phyloP scores from a whole-genome alignment of 2,113 vertebrate species.

The Psilopogon haemacephalus region DNA sequence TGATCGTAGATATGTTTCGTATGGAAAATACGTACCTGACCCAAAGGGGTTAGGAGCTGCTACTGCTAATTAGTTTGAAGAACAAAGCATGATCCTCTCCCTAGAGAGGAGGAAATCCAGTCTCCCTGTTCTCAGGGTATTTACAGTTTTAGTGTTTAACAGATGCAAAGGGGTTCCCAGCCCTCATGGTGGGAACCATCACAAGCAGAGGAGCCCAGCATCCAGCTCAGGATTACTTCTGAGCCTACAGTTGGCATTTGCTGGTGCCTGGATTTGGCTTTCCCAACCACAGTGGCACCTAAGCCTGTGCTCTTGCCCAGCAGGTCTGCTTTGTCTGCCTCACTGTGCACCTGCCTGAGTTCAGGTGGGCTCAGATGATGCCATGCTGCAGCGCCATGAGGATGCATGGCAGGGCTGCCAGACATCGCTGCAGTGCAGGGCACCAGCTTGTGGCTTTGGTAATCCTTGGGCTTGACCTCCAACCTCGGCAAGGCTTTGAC shows the following conservation, averaged over 20 bases:
- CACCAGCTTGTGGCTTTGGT: constrained; percentile 26
- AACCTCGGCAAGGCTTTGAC: constrained; percentile 48
- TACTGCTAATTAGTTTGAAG: constrained; percentile 54
- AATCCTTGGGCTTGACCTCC: constrained; percentile 25
- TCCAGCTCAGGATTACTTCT: background rate
- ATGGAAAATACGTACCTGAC: constrained; percentile 50
- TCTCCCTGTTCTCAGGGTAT: constrained; percentile 63
- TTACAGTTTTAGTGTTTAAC: constrained; percentile 49
- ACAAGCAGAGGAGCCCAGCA: background rate
- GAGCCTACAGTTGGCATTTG: accelerated
- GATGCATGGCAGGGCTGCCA: background rate
- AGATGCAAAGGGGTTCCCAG: background rate
- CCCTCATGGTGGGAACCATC: background rate
- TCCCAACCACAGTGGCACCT: accelerated
- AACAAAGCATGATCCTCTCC: constrained; percentile 26
- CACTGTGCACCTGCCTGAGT: accelerated
- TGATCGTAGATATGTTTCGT: constrained; percentile 36
- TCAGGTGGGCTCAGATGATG: background rate
- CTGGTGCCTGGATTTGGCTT: accelerated
- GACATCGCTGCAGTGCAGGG: accelerated
- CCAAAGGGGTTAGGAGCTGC: constrained; percentile 55
- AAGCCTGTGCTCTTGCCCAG: background rate
- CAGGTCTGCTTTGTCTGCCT: background rate
- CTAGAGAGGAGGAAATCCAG: background rate
- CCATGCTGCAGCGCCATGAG: accelerated